These are phyloP conservation scores for Brachionus angularis DNA, from an alignment of 1,140 invertebrate species.

Conservation along the genomic window DNA sequence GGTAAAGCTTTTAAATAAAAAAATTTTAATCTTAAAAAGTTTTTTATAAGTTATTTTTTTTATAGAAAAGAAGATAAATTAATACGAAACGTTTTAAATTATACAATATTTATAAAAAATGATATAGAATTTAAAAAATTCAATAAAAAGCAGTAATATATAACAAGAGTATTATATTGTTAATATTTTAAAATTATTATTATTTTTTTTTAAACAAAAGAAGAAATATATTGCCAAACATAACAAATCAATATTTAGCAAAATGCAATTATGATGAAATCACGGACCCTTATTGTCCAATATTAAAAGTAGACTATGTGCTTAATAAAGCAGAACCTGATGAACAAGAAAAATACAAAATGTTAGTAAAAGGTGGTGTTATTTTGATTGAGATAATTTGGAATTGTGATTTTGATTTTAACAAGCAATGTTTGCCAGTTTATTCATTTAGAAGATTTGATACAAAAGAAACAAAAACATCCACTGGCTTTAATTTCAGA, in stretches of 20 bases:
- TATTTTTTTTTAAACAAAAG: conserved; percentile 13
- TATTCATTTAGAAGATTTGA: conserved; percentile 60
- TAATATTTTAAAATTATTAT: neutral
- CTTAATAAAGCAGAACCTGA: conserved; percentile 12
- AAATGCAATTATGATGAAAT: conserved; percentile 20
- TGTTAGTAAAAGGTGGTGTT: conserved; percentile 56
- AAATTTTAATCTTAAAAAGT: too few species aligned
- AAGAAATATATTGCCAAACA: conserved; percentile 32
- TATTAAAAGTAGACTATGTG: conserved; percentile 35
- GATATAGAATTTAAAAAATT: conserved; percentile 43
- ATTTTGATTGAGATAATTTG: conserved; percentile 60
- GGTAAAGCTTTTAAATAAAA: neutral
- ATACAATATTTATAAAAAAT: conserved; percentile 45
- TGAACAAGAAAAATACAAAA: neutral
- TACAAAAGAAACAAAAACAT: conserved; percentile 49
- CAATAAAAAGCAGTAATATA: conserved; percentile 20
- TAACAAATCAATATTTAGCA: conserved; percentile 37
- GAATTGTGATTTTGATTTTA: conserved; percentile 62
- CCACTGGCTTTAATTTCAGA: conserved; percentile 62
- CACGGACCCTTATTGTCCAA: conserved; percentile 31
- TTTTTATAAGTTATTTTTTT: neutral
- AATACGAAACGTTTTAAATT: conserved; percentile 40
- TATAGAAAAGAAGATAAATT: conserved; percentile 36
- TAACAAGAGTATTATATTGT: neutral
- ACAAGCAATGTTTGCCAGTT: conserved; percentile 57